Base-by-base conservation (phyloP, 2,113 vertebrate species). In the Vireo altiloquus region DNA sequence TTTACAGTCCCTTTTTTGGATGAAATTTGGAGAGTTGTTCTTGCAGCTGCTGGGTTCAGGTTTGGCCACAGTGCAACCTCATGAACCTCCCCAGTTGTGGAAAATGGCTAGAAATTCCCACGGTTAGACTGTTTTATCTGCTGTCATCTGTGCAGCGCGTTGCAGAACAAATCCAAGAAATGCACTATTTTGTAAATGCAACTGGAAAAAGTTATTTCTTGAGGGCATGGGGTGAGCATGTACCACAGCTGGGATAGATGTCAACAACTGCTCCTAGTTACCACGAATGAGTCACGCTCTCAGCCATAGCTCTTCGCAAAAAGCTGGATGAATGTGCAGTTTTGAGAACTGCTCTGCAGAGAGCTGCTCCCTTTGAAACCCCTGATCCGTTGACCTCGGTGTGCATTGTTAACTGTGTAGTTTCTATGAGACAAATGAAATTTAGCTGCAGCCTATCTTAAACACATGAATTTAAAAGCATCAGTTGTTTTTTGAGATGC, bases 241-340 rank as follows among this genome's bases (percentile, higher is more conserved):
- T 50, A 81, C 89, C 86, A 50, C 90, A 86, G 82, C 94, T 83
- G 92, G 89, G 60, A 86, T 80, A 56, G 95, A 93, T 89, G 89
- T 92, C 95, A 94, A 91, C 91, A 59, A 68, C 86, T 35, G 72
- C 85, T 92, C 71, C 69, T 77, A 11, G 82, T 92, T 92, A 65
- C 86, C 21, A 6, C 15, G 15, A 35, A 47, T 96, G 96, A 96
- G 92, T 96, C 94, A 88, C 0, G 2, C 84, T 90, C 39, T 72
- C 63, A 68, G 91, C 77, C 15, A 0, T 17, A 42, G 60, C 54
- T 71, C 49, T 79, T 78, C 70, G 87, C 65, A 79, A 27, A 83
- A 59, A 83, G 76, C 80, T 78, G 86, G 88, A 64, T 93, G 92
- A 95, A 89, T 66, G 80, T 84, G 92, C 83, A 87, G 40, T 82